phyloP scores from a whole-genome alignment of 2,888 invertebrate genomes.

The Andrena praecox region DNA sequence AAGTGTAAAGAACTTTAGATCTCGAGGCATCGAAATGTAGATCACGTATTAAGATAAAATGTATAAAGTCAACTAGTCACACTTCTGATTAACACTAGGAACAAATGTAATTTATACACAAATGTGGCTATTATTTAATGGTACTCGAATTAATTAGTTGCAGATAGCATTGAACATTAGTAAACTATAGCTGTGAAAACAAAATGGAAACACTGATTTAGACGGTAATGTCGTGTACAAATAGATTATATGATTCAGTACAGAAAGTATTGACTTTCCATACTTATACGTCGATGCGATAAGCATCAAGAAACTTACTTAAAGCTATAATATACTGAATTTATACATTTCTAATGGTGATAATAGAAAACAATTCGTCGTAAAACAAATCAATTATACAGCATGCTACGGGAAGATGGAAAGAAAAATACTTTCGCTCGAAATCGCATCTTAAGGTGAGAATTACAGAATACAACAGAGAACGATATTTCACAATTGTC shows the following conservation, averaged over 20 bases:
- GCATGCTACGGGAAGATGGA: conserved; percentile 28
- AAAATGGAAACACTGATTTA: conserved; percentile 29
- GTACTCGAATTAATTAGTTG: conserved; percentile 50
- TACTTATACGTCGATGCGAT: conserved; percentile 6
- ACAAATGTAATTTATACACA: conserved; percentile 56
- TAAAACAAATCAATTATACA: conserved; percentile 25
- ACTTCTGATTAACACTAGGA: conserved; percentile 59
- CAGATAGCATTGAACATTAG: conserved; percentile 48
- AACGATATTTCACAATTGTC: background rate
- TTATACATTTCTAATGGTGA: background rate
- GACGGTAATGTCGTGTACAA: conserved; percentile 1
- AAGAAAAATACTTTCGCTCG: background rate
- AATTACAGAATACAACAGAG: background rate
- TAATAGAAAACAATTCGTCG: background rate
- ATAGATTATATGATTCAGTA: conserved; percentile 1
- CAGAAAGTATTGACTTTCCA: conserved; percentile 3
- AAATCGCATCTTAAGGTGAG: background rate
- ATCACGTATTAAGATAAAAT: conserved; percentile 7
- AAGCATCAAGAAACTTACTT: conserved; percentile 8
- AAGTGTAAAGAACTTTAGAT: conserved; percentile 58
- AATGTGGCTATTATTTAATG: conserved; percentile 31
- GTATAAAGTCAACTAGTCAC: conserved; percentile 47
- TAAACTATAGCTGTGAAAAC: conserved; percentile 38
- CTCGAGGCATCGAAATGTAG: background rate
- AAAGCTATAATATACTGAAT: conserved; percentile 2